These are phyloP conservation scores for Pagrus major DNA, from an alignment of 2,113 vertebrate genomes.

Conservation along the genomic window DNA sequence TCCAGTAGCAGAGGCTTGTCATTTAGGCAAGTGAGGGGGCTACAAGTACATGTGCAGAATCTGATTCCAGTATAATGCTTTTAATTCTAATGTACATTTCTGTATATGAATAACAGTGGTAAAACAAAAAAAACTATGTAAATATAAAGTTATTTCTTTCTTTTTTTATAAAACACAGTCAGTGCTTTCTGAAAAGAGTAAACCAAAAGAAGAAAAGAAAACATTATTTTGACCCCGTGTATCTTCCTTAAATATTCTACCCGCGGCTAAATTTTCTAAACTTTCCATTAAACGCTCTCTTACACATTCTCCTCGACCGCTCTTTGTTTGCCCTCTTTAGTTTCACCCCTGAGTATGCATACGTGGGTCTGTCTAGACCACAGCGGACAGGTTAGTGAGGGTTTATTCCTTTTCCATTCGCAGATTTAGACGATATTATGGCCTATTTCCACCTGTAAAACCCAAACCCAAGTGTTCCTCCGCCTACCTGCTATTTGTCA, in stretches of 20 bases:
- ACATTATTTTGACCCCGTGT: background rate
- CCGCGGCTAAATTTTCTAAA: conserved; percentile 16
- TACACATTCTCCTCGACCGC: background rate
- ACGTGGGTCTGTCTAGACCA: conserved; percentile 57
- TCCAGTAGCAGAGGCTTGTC: no score
- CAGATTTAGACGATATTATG: conserved; percentile 55
- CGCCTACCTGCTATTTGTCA: conserved; percentile 69
- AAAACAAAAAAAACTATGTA: background rate
- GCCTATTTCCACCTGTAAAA: conserved; percentile 71
- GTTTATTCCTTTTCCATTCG: conserved; percentile 63
- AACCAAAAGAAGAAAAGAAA: background rate
- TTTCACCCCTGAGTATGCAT: conserved; percentile 31
- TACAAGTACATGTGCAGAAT: no score
- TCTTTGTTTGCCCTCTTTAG: conserved; percentile 42
- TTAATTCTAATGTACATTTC: background rate
- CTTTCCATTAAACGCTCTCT: conserved; percentile 32
- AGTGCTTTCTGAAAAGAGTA: no score
- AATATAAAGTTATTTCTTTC: background rate
- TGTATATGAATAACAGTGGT: background rate
- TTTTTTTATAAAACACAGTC: background rate
- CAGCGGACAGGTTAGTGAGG: conserved; percentile 64
- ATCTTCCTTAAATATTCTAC: conserved; percentile 40
- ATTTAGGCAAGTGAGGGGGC: no score
- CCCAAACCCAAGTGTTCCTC: conserved; percentile 42
- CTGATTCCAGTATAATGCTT: no score